phyloP scores from a whole-genome alignment of 1,140 invertebrate species.

The Bombus vancouverensis region DNA sequence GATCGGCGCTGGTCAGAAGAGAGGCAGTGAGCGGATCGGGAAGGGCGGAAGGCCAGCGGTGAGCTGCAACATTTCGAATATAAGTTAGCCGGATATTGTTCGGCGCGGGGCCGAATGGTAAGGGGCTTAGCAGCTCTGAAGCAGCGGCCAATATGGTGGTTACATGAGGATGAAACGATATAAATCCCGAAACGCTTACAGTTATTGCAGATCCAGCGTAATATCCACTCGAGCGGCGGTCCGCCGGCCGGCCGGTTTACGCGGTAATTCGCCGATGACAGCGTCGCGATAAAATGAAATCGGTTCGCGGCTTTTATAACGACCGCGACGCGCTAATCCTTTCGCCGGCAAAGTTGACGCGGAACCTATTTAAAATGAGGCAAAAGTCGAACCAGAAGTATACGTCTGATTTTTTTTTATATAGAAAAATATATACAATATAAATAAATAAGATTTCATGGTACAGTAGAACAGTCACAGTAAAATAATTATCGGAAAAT shows the following conservation, averaged over 20 bases:
- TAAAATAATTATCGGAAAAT: too few species aligned
- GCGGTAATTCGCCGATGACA: slow-evolving; percentile 69
- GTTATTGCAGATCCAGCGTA: slow-evolving; percentile 66
- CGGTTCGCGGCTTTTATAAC: slow-evolving; percentile 60
- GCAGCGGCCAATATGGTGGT: slow-evolving; percentile 60
- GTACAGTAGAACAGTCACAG: too few species aligned
- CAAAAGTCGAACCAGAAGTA: background rate
- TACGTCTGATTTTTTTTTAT: background rate
- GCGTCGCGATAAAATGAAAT: slow-evolving; percentile 66
- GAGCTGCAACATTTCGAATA: slow-evolving; percentile 41
- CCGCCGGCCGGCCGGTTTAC: slow-evolving; percentile 49
- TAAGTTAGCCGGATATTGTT: slow-evolving; percentile 51
- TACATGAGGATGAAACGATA: slow-evolving; percentile 60
- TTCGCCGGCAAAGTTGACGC: background rate
- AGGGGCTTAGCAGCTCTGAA: slow-evolving; percentile 57
- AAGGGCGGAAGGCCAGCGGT: background rate
- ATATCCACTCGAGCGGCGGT: slow-evolving; percentile 59
- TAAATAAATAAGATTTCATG: too few species aligned
- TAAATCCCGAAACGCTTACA: slow-evolving; percentile 69
- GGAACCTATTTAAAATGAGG: background rate
- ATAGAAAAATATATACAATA: background rate
- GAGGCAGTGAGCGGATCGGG: background rate
- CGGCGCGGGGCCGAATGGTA: slow-evolving; percentile 19
- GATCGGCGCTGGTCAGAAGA: background rate
- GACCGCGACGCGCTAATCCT: slow-evolving; percentile 20